Conservation (phyloP, 2,888 invertebrate genomes). For the Luperina nickerlii region DNA sequence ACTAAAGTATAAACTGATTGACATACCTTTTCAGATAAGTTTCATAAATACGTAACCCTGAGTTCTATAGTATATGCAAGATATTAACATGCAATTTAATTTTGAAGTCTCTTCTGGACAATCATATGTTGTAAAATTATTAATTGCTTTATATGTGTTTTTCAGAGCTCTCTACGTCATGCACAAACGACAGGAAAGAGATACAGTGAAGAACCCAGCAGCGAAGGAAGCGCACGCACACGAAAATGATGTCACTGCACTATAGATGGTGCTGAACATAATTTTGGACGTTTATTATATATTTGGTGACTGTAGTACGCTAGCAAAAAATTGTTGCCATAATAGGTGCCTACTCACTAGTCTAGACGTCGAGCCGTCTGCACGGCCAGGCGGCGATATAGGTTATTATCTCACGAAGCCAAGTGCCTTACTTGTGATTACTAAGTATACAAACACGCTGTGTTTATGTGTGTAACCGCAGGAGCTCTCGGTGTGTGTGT, state of each 20-base stretch:
- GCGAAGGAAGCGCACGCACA: slow-evolving; percentile 81
- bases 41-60: background rate
- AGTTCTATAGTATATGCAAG: background rate
- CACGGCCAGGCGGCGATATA: background rate
- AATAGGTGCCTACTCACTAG: background rate
- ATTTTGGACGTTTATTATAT: background rate
- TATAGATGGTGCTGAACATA: slow-evolving; percentile 61
- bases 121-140: background rate
- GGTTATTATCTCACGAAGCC: background rate
- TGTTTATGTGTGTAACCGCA: background rate
- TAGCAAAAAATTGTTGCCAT: slow-evolving; percentile 8
- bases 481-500: background rate
- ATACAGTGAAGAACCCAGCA: slow-evolving; percentile 78
- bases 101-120: background rate
- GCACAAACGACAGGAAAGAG: slow-evolving; percentile 76
- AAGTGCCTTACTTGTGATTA: background rate
- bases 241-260: slow-evolving; percentile 80
- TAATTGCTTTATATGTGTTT: slow-evolving; percentile 43
- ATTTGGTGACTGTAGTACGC: background rate
- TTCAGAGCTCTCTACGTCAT: slow-evolving; percentile 84
- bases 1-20: background rate
- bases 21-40: background rate
- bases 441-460: background rate
- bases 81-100: background rate
- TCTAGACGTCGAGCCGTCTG: background rate